These are phyloP conservation scores for Tupaia chinensis DNA, from an alignment of 2,113 vertebrate genomes.

Conservation along the genomic window DNA sequence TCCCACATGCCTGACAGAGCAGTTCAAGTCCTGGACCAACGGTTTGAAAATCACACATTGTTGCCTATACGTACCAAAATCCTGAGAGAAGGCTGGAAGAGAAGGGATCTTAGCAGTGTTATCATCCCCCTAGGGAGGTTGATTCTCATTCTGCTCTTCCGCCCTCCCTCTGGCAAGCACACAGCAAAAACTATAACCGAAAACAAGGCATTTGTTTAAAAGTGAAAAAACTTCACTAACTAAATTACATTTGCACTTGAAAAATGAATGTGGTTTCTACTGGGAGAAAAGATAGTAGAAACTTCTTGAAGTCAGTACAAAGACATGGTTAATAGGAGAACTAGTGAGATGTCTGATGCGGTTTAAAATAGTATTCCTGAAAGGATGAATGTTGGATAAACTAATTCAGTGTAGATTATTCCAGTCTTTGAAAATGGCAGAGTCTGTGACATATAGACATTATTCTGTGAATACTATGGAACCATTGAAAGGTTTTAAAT, in stretches of 20 bases:
- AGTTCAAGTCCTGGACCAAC: too few relatives aligned
- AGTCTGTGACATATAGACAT: background rate
- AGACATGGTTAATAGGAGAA: background rate
- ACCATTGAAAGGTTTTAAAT: background rate
- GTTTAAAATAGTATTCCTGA: background rate
- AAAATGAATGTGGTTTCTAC: background rate
- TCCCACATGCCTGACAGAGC: too few relatives aligned
- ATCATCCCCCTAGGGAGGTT: too few relatives aligned
- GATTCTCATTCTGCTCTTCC: too few relatives aligned
- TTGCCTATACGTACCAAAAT: too few relatives aligned
- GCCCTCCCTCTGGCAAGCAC: too few relatives aligned
- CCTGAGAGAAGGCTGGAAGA: too few relatives aligned
- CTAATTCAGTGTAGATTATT: background rate
- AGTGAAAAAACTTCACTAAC: background rate
- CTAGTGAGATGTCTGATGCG: background rate
- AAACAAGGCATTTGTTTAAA: background rate
- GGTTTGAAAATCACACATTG: too few relatives aligned
- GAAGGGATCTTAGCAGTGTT: too few relatives aligned
- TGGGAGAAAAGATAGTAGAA: background rate
- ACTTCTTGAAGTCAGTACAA: background rate
- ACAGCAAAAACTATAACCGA: too few relatives aligned
- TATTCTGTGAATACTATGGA: background rate
- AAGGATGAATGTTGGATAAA: too few relatives aligned
- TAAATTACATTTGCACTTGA: background rate
- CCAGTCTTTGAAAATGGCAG: background rate